phyloP scores from a whole-genome alignment of 2,888 invertebrate genomes.

The Aspidiotus rigidus region DNA sequence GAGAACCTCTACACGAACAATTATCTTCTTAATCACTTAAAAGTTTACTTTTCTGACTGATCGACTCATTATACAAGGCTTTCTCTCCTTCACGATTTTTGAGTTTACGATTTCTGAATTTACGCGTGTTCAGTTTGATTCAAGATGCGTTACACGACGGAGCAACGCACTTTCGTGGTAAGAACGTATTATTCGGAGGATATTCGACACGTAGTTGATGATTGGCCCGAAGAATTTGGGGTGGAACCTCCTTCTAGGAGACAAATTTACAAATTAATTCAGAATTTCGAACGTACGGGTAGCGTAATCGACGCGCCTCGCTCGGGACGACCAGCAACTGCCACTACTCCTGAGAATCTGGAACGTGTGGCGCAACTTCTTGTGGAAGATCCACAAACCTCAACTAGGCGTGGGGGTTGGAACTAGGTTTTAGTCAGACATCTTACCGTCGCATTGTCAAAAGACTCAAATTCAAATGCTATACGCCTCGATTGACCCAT shows the following conservation, averaged over 20 bases:
- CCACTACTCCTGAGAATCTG: conserved; percentile 5
- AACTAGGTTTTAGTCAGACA: too few species aligned
- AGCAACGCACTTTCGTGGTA: conserved; percentile 9
- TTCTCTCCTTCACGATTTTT: too few species aligned
- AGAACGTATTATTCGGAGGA: background rate
- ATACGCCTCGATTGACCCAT: too few species aligned
- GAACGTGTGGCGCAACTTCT: conserved; percentile 7
- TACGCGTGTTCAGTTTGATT: background rate
- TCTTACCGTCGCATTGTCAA: background rate
- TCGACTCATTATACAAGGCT: too few species aligned
- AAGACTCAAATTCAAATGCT: background rate
- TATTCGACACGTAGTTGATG: background rate
- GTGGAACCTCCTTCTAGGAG: background rate
- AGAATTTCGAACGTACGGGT: conserved; percentile 7
- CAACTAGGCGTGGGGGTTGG: too few species aligned
- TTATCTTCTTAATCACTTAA: too few species aligned
- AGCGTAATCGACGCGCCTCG: background rate
- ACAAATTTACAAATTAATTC: background rate
- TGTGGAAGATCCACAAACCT: conserved; percentile 7
- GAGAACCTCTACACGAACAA: too few species aligned
- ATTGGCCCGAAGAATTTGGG: background rate
- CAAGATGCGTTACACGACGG: background rate
- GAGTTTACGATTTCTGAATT: too few species aligned
- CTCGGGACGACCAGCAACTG: background rate
- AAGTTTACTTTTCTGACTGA: too few species aligned